A percentile compares a stretch with the other conserved stretches of the same genome.
Evolutionary conservation across 2,888 invertebrate genomes (phyloP).

Genomic region (Ectemnius continuus): DNA sequence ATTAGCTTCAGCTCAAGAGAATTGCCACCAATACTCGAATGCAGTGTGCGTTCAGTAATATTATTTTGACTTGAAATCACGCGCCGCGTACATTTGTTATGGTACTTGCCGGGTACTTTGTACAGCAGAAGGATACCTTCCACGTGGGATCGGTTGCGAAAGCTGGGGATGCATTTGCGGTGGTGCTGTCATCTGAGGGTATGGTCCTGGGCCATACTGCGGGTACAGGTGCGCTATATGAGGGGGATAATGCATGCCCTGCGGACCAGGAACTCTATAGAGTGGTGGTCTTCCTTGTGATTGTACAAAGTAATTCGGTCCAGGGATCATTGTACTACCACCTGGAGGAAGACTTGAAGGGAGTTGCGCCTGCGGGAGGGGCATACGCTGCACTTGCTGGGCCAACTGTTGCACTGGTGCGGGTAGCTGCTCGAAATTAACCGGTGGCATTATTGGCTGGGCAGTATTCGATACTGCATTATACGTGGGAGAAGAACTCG

Average conservation of each 20-base stretch:
- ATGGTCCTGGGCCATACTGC: slow-evolving; percentile 64
- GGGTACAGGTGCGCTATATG: slow-evolving; percentile 71
- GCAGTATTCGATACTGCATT: slow-evolving; percentile 44
- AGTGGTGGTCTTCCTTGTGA: slow-evolving; percentile 76
- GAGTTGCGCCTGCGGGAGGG: slow-evolving; percentile 72
- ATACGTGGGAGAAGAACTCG: slow-evolving; percentile 66
- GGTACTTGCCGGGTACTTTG: slow-evolving; percentile 56
- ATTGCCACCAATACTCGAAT: not conserved
- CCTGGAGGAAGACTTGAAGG: slow-evolving; percentile 72
- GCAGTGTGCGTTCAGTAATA: not conserved
- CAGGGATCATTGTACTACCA: slow-evolving; percentile 72
- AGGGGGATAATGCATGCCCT: slow-evolving; percentile 71
- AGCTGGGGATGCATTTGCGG: slow-evolving; percentile 71
- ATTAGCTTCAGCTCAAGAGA: slow-evolving; percentile 1
- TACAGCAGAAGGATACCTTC: slow-evolving; percentile 64
- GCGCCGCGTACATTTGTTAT: not conserved
- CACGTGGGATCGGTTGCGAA: slow-evolving; percentile 68
- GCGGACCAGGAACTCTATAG: slow-evolving; percentile 71
- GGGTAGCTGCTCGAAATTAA: slow-evolving; percentile 74
- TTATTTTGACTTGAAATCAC: not conserved
- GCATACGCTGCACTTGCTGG: slow-evolving; percentile 76
- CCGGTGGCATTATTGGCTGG: slow-evolving; percentile 69
- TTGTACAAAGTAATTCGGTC: slow-evolving; percentile 75
- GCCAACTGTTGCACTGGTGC: slow-evolving; percentile 77
- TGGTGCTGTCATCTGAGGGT: slow-evolving; percentile 66